A percentile compares a stretch with the other conserved stretches of the same genome.
Evolutionary conservation across 2,888 invertebrate species (phyloP).

Genomic region (Emmelina monodactyla): DNA sequence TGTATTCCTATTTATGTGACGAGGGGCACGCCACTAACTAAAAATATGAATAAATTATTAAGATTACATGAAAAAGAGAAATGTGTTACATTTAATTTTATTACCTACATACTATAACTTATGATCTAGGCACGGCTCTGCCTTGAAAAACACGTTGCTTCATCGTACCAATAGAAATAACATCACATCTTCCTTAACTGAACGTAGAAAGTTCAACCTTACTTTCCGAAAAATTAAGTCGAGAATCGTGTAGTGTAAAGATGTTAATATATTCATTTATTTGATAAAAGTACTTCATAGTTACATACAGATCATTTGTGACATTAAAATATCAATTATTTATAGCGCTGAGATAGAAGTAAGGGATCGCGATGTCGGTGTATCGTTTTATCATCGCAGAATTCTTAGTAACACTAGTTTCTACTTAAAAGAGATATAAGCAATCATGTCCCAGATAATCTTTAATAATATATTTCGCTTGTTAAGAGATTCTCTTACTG

Average conservation of each 20-base stretch:
- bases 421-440: background rate
- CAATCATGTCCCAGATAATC: conserved; percentile 1
- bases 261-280: conserved; percentile 28
- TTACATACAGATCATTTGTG: conserved; percentile 64
- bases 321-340: conserved; percentile 66
- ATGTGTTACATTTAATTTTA: conserved; percentile 67
- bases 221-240: too few species aligned
- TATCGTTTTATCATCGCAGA: conserved; percentile 9
- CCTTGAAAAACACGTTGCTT: conserved; percentile 51
- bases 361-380: conserved; percentile 36
- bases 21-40: conserved; percentile 53
- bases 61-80: conserved; percentile 65
- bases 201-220: too few species aligned
- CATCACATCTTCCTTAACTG: too few species aligned
- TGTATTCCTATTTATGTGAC: too few species aligned
- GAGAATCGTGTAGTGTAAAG: too few species aligned
- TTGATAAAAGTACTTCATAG: conserved; percentile 29
- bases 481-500: too few species aligned
- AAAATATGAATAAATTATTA: conserved; percentile 64
- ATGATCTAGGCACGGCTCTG: conserved; percentile 54
- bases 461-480: too few species aligned
- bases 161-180: too few species aligned
- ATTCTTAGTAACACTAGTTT: conserved; percentile 6
- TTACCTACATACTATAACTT: conserved; percentile 58
- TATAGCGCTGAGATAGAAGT: conserved; percentile 53